A percentile compares a stretch with the other conserved stretches of the same genome.
Conservation (phyloP, 2,113 vertebrate genomes). For the Regulus satrapa region DNA sequence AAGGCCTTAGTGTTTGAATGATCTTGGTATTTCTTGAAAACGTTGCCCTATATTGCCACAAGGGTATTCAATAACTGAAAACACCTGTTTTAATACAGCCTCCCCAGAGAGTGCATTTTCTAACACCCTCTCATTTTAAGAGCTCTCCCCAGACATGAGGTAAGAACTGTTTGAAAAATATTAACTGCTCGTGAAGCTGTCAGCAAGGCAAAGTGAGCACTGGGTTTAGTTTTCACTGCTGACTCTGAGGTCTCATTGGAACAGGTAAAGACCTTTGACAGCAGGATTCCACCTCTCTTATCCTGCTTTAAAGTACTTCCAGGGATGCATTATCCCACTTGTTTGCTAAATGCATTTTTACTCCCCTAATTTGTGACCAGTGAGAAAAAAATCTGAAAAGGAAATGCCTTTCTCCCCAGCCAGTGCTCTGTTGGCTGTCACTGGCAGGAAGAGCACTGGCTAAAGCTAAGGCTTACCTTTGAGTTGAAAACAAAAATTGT, state of each 20-base stretch:
- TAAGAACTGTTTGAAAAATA: background rate
- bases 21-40: background rate
- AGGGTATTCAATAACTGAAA: background rate
- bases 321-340: background rate
- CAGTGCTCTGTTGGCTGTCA: background rate
- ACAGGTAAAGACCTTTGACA: background rate
- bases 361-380: background rate
- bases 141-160: background rate
- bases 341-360: background rate
- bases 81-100: background rate
- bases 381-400: background rate
- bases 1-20: background rate
- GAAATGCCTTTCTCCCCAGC: background rate
- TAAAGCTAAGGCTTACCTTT: background rate
- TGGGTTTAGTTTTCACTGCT: background rate
- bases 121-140: background rate
- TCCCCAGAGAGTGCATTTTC: background rate
- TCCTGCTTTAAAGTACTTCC: background rate
- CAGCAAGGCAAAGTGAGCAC: background rate
- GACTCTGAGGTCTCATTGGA: background rate
- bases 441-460: background rate
- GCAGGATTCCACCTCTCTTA: background rate
- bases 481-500: background rate
- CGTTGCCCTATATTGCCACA: background rate
- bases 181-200: accelerated